Base-by-base conservation (phyloP, 2,888 invertebrate genomes). In the Gonocerus acuteangulatus region DNA sequence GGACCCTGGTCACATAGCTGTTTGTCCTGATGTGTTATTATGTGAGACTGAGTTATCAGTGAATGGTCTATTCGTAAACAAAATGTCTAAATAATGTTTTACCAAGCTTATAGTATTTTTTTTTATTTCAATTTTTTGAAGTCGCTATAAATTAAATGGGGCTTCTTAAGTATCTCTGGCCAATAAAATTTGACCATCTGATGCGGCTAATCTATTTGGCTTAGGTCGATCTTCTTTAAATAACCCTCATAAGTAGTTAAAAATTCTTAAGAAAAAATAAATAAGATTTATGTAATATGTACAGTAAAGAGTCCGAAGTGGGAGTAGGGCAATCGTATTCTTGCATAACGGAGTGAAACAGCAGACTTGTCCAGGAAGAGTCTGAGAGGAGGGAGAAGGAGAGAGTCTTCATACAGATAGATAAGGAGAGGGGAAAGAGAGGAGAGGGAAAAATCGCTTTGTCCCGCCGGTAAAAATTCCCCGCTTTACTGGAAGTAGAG, bases 391-490 rank as follows among this genome's bases (percentile, higher is more conserved):
- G 49, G 49, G 32, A 49, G 49, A 49, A 16, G 42, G 42, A 42
- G 34, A 36, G 36, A 36, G 51, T 51, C 27, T 32, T 13, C 49
- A 32, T 49, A 49, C 49, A 49, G 32, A 51, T 51, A 51, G 51
- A 51, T 51, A 51, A 51, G 51, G 36, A 3, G 15, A 19, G 27
- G 27, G 27, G 27, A 9, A 27, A 13, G 1, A 1, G 2, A 16
- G 1, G 2, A 2, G 11, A n/a, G 48, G 51, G 51, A 18, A 51
- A 51, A 34, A 34, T 51, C 36, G 34, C 19, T 51, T 51, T 51
- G 51, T 36, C 51, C 51, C 51, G 32, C 18, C 51, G 51, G 51
- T 51, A 51, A 51, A 51, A 51, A 51, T 51, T 51, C 51, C 51
- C 51, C 34, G 51, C 51, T n/a, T 9, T 27, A 4, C 27, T 27